phyloP scores from a whole-genome alignment of 2,888 invertebrate genomes.

The Erebia epiphron region DNA sequence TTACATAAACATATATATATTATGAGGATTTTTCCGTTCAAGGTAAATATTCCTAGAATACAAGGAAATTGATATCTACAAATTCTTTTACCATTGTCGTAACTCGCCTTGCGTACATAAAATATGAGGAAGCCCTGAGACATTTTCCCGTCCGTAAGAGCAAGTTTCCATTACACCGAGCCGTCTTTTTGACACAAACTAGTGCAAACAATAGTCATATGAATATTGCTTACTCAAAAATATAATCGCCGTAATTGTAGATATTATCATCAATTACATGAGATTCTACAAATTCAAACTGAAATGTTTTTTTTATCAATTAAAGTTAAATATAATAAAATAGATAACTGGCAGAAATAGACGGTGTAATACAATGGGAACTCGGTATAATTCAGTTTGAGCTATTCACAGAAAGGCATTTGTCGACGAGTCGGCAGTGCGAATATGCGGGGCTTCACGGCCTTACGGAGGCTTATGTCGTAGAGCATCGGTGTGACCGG shows the following conservation, averaged over 20 bases:
- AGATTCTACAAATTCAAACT: too few species aligned
- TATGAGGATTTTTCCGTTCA: not conserved
- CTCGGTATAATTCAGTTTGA: constrained; percentile 38
- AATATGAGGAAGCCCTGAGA: constrained; percentile 17
- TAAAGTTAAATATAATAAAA: too few species aligned
- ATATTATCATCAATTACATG: too few species aligned
- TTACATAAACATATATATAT: not conserved
- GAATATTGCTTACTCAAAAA: too few species aligned
- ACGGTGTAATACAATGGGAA: not conserved
- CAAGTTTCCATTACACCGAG: not conserved
- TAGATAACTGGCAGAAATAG: not conserved
- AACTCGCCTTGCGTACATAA: constrained; percentile 15
- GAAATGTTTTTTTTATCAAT: too few species aligned
- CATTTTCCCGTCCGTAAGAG: not conserved
- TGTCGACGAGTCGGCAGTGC: constrained; percentile 10
- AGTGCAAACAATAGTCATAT: not conserved
- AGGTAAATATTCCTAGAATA: constrained; percentile 12
- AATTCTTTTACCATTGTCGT: constrained; percentile 18
- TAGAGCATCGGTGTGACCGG: constrained; percentile 12
- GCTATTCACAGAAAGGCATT: constrained; percentile 31
- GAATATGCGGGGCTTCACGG: constrained; percentile 35
- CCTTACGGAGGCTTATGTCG: constrained; percentile 29
- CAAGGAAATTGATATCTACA: constrained; percentile 10
- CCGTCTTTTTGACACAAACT: not conserved
- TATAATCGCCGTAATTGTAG: too few species aligned